Base-by-base conservation (phyloP, 2,888 invertebrate genomes). In the Drosophila recens region DNA sequence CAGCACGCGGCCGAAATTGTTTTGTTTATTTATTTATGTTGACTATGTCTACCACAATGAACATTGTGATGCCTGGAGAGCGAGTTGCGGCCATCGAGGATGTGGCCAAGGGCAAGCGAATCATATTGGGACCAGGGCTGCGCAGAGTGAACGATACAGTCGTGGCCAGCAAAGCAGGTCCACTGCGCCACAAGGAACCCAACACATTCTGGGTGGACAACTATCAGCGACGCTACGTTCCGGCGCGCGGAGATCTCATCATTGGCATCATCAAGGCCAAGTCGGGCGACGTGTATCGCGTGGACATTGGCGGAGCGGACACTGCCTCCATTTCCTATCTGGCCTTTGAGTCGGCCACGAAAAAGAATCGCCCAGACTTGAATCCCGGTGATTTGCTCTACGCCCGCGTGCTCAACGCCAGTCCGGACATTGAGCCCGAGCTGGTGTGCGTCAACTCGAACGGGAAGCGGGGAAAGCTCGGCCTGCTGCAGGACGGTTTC, bases 261-360 rank as follows among this genome's bases (percentile, higher is more conserved):
- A 94, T 99, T 42, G 98, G 98, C 4, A 93, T 97, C 20, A 95
- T 98, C 0, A 94, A 94, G 0, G 95, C 96, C 73, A 98, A 97
- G 91, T 94, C 95, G 6, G 97, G 97, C 1, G 98, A 98, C 85
- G 94, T 95, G 64, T 97, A 96, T 87, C 95, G 96, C 85, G 96
- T 98, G 0, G 98, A 99, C 90, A 96, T 99, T 76, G 98, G 98
- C 0, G 94, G 95, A 0, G 96, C 96, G 86, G 97, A 97, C 89
- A 93, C 94, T 9, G 98, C 98, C 0, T 95, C 96, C 0, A 93
- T 99, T 3, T 97, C 98, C 0, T 96, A 97, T 88, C 92, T 98
- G 36, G 96, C 97, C 0, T 99, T 99, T 90, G 98, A 99, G 94
- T 96, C 97, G 23, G 97, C 98, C 0, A 98, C 98, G 0, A 99